These are phyloP conservation scores for Dynastes grantii DNA, from an alignment of 2,888 invertebrate genomes.

Conservation along the genomic window DNA sequence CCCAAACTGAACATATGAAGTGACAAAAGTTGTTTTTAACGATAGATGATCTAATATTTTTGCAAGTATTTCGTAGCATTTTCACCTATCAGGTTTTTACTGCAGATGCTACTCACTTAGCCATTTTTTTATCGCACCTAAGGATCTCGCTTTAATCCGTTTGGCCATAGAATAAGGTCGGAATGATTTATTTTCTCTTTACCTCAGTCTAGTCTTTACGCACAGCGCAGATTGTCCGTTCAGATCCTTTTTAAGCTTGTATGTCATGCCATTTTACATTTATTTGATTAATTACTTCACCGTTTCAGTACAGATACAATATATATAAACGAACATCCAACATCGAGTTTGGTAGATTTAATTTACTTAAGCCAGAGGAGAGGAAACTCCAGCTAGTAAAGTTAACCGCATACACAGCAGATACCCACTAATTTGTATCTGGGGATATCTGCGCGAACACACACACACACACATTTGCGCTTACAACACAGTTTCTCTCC, in stretches of 20 bases:
- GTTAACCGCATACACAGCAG: constrained; percentile 21
- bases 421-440: constrained; percentile 39
- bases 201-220: too few relatives aligned
- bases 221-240: neutral
- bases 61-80: too few relatives aligned
- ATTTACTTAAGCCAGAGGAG: constrained; percentile 20
- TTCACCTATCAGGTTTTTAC: too few relatives aligned
- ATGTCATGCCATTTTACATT: constrained; percentile 10
- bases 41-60: too few relatives aligned
- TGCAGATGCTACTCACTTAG: too few relatives aligned
- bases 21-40: too few relatives aligned
- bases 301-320: neutral
- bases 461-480: neutral
- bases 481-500: neutral
- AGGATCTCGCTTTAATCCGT: neutral
- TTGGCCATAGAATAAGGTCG: neutral
- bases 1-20: too few relatives aligned
- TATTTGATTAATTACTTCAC: constrained; percentile 19
- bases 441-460: constrained; percentile 19
- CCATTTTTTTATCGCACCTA: neutral
- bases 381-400: constrained; percentile 19
- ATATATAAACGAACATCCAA: constrained; percentile 4
- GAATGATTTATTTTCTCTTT: too few relatives aligned
- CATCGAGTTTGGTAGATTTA: constrained; percentile 18
- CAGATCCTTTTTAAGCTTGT: constrained; percentile 5